These are phyloP conservation scores for Congeria kusceri DNA, from an alignment of 2,888 invertebrate species.

Conservation along the genomic window DNA sequence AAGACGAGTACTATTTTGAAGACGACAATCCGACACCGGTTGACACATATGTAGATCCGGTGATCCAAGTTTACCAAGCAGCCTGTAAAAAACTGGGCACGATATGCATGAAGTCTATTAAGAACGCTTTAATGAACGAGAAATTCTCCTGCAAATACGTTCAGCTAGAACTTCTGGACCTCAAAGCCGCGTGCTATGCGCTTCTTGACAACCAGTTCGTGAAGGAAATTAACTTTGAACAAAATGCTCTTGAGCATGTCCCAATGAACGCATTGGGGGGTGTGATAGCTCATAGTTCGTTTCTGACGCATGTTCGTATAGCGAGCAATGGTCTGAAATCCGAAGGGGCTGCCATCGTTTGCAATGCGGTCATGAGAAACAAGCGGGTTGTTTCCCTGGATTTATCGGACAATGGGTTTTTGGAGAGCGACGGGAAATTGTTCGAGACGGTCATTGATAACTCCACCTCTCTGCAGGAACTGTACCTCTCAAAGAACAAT, in stretches of 20 bases:
- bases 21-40: not conserved
- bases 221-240: conserved; percentile 45
- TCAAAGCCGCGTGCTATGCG: conserved; percentile 46
- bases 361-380: conserved; percentile 62
- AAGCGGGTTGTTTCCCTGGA: conserved; percentile 61
- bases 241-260: conserved; percentile 47
- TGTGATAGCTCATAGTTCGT: conserved; percentile 39
- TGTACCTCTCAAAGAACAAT: conserved; percentile 71
- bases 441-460: conserved; percentile 54
- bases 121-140: conserved; percentile 30
- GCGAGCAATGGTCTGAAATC: conserved; percentile 65
- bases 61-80: conserved; percentile 5
- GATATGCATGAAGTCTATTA: conserved; percentile 41
- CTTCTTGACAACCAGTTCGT: conserved; percentile 37
- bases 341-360: conserved; percentile 63
- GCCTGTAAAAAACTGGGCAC: conserved; percentile 51
- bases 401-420: conserved; percentile 69
- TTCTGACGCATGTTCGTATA: conserved; percentile 55
- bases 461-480: conserved; percentile 57
- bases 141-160: conserved; percentile 34
- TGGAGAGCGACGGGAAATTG: conserved; percentile 64
- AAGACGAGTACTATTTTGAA: not conserved
- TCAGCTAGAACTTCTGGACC: conserved; percentile 35
- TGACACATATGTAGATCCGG: not conserved
- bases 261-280: conserved; percentile 38